Conservation (phyloP, 1,140 invertebrate species). For the Papilio dardanus region DNA sequence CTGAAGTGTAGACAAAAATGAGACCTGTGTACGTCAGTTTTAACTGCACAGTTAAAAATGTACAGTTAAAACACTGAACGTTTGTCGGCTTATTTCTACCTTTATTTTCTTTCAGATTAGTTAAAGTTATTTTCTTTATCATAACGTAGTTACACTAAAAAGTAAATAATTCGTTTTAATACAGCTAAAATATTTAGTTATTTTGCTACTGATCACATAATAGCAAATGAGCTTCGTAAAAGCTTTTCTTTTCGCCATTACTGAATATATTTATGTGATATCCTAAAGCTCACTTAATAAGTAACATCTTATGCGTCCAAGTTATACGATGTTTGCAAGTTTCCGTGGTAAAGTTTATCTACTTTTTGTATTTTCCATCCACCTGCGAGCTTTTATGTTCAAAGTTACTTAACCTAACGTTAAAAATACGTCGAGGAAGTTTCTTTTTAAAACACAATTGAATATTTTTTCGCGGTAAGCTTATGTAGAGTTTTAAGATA, state of each 20-base stretch:
- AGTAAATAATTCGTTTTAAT: no score
- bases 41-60: no score
- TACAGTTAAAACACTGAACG: no score
- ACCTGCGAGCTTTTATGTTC: constrained; percentile 32
- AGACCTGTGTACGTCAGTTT: no score
- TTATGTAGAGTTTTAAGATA: not conserved
- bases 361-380: constrained; percentile 19
- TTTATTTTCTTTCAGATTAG: no score
- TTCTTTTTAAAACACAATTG: constrained; percentile 11
- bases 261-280: not conserved
- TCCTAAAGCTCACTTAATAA: constrained; percentile 27
- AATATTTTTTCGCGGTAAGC: constrained; percentile 7
- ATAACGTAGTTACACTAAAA: no score
- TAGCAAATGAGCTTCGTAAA: not conserved
- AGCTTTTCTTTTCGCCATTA: not conserved
- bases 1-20: no score
- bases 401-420: constrained; percentile 25
- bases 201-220: not conserved
- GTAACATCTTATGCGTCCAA: constrained; percentile 20
- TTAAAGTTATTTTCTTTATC: no score
- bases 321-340: constrained; percentile 25
- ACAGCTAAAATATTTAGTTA: no score
- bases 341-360: constrained; percentile 17
- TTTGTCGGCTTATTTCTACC: no score
- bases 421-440: constrained; percentile 4